These are phyloP conservation scores for Ganaspis sp. DNA, from an alignment of 1,140 invertebrate species.

Conservation along the genomic window DNA sequence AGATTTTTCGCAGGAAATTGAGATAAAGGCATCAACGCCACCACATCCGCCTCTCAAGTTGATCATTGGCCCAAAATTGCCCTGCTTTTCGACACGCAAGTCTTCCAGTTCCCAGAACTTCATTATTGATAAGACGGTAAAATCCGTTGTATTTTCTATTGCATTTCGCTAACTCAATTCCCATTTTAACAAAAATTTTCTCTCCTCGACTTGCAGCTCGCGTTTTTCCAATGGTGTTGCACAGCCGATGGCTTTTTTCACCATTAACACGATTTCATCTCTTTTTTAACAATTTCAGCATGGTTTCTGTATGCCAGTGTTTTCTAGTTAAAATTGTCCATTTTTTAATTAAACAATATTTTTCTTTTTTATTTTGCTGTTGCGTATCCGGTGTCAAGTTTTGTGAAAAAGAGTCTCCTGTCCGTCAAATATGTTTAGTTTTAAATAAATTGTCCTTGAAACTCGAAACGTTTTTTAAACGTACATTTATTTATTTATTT, in stretches of 20 bases:
- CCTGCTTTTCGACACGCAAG: slow-evolving; percentile 71
- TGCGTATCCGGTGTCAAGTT: not conserved
- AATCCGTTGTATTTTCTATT: slow-evolving; percentile 66
- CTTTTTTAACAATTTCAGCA: slow-evolving; percentile 58
- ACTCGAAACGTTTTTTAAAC: not conserved
- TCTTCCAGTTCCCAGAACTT: slow-evolving; percentile 74
- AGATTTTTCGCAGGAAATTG: slow-evolving; percentile 70
- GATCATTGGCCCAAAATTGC: slow-evolving; percentile 74
- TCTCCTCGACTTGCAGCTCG: slow-evolving; percentile 27
- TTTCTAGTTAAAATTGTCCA: slow-evolving; percentile 26
- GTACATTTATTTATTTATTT: not conserved
- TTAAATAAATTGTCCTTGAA: too few relatives aligned
- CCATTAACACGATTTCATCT: slow-evolving; percentile 29
- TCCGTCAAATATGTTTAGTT: not conserved
- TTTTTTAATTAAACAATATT: slow-evolving; percentile 29
- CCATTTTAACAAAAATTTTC: slow-evolving; percentile 42
- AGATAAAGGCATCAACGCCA: slow-evolving; percentile 69
- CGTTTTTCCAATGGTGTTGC: slow-evolving; percentile 31
- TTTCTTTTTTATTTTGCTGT: not conserved
- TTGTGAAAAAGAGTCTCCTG: not conserved
- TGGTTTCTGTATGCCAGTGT: slow-evolving; percentile 39
- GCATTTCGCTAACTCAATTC: slow-evolving; percentile 56
- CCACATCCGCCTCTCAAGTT: slow-evolving; percentile 69
- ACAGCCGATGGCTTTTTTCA: slow-evolving; percentile 39
- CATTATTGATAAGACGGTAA: slow-evolving; percentile 77